Conservation (phyloP, 2,113 vertebrate genomes). For the Spea bombifrons region DNA sequence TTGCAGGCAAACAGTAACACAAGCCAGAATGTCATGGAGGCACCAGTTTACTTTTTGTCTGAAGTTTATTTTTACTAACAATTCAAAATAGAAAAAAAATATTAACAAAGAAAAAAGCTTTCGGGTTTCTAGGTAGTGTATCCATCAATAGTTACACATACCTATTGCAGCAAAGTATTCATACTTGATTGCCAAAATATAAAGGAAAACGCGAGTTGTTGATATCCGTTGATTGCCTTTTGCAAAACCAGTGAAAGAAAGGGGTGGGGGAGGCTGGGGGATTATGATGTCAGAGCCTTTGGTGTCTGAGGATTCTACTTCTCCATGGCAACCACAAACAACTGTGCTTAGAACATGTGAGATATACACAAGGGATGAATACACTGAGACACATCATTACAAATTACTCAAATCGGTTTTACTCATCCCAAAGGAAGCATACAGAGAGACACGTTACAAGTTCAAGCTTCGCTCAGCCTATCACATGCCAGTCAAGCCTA, state of each 20-base stretch:
- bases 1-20: too few species aligned
- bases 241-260: neutral
- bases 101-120: too few species aligned
- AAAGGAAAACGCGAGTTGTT: neutral
- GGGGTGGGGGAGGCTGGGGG: neutral
- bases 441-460: neutral
- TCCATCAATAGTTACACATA: too few species aligned
- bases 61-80: too few species aligned
- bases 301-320: slow-evolving; percentile 43
- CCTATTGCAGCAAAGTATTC: too few species aligned
- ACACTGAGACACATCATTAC: neutral
- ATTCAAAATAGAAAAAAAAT: too few species aligned
- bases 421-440: neutral
- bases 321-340: slow-evolving; percentile 47
- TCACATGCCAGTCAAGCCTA: too few species aligned
- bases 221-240: neutral
- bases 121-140: too few species aligned
- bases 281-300: neutral
- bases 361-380: neutral
- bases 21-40: too few species aligned
- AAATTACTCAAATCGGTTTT: neutral
- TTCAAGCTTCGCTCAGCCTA: too few species aligned
- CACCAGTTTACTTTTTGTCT: too few species aligned
- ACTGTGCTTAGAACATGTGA: slow-evolving; percentile 7
- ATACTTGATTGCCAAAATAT: neutral